Base-by-base conservation (phyloP, 2,797 vertebrate genomes). In the Sylvilagus floridanus region DNA sequence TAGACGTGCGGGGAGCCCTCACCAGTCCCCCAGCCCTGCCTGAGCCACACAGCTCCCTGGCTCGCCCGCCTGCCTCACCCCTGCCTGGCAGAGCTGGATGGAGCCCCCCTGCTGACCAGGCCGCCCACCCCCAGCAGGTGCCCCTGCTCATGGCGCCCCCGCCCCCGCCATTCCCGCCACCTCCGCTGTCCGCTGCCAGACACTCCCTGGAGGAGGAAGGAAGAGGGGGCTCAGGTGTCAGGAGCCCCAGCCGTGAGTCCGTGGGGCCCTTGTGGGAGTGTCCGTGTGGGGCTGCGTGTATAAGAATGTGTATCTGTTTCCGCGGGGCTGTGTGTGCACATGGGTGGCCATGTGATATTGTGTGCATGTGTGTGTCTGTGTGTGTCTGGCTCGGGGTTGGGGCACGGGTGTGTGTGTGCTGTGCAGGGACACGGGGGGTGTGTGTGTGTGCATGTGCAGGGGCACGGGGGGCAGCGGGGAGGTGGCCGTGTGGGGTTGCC, bases 141-240 rank as follows among this genome's bases (percentile, higher is more conserved):
- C 87, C 87, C 0, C 92, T 92, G 35, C 87, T 96, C 91, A 92
- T 94, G 97, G 83, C 96, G 0, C 97, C 96, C 1, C 97, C 95
- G 0, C 97, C 97, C 0, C 97, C 96, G 0, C 97, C 96, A 0
- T 97, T 97, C 26, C 96, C 96, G 2, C 95, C 96, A 4, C 97
- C 96, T 5, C 95, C 90, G 0, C 90, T 97, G 68, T 93, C 68
- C 0, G 90, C 94, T 0, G 75, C 57, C 0, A 82, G 71, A 42
- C 21, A 8, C 52, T 7, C 93, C 84, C 65, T 1, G 7, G 93
- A 96, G 71, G 94, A 96, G 0, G 42, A 66, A 5, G 1, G 28
- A 47, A 90, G 68, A 68, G 82, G 47, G 24, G 42, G 2, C 69
- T 4, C 28, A 0, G 87, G 73, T 5, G 65, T 26, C 0, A 0